These are phyloP conservation scores for Eolophus roseicapilla DNA, from an alignment of 2,113 vertebrate genomes.

Conservation along the genomic window DNA sequence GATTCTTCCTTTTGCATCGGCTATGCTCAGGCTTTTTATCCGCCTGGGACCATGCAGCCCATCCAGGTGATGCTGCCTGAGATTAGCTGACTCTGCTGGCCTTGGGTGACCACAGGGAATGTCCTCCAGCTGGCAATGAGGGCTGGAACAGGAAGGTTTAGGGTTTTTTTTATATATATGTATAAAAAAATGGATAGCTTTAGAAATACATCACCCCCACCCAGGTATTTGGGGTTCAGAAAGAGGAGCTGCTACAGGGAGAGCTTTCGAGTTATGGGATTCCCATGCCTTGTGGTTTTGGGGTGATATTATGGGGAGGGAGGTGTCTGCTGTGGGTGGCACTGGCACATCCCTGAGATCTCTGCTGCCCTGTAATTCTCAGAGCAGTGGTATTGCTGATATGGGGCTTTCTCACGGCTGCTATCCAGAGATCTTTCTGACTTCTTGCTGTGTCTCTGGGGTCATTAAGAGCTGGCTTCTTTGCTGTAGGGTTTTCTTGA, in stretches of 20 bases:
- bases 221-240: background rate
- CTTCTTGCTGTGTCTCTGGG: background rate
- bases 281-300: background rate
- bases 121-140: rapidly evolving
- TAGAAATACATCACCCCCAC: background rate
- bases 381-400: background rate
- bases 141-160: rapidly evolving
- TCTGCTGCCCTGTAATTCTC: background rate
- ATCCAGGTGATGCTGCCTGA: background rate
- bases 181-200: background rate
- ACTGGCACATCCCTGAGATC: rapidly evolving
- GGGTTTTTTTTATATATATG: background rate
- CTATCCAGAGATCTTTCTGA: background rate
- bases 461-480: background rate
- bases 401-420: background rate
- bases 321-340: background rate
- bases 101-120: background rate
- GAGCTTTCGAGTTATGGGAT: background rate
- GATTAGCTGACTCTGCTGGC: background rate
- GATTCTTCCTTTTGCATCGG: background rate
- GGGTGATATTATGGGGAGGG: background rate
- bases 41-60: background rate
- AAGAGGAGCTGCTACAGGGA: background rate
- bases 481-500: background rate
- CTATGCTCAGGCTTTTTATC: rapidly evolving